Base-by-base conservation (phyloP, 2,888 invertebrate species). In the Rhingia campestris region DNA sequence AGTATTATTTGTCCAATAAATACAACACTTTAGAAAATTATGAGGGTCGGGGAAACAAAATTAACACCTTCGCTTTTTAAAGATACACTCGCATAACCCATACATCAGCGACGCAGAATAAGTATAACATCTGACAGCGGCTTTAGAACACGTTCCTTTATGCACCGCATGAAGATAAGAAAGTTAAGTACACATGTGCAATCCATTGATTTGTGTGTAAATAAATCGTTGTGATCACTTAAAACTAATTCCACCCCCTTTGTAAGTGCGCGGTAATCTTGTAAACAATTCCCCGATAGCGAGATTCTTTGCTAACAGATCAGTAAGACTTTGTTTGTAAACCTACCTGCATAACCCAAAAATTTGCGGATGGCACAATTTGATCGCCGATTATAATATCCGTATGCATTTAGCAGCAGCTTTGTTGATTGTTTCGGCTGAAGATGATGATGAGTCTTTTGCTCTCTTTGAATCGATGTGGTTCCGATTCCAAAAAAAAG, bases 341-440 rank as follows among this genome's bases (percentile, higher is more conserved):
- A 85, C 81, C 89, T 87, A 91, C 91, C 91, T 91, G 91, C 91
- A 91, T 91, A 89, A 91, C 91, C 91, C 92, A 92, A 88, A 90
- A 91, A 88, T 91, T 91, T 86, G 89, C 89, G 89, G 91, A 90
- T 89, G 91, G 90, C 88, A 90, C 90, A 89, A 91, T 91, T 88
- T 91, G 92, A 89, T 91, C 91, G 88, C 91, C 91, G 88, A 91
- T 90, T 88, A 91, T 90, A 86, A 90, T 92, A 91, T 91, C 91
- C 91, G 91, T 91, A 91, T 91, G 92, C 91, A 91, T 91, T 91
- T 90, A 91, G 72, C 49, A 76, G 85, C 85, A 81, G 81, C 85
- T 74, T 41, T 35, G 69, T 59, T 12, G 32, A 45, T 70, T 33
- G 33, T 49, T 45, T 37, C 35, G 49, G 56, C 45, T n/a, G 4